Evolutionary conservation across 1,140 invertebrate genomes (phyloP), one percentile per base, ranked within the genome.

Genomic region (Hermatobates lingyangjiaoensis): DNA sequence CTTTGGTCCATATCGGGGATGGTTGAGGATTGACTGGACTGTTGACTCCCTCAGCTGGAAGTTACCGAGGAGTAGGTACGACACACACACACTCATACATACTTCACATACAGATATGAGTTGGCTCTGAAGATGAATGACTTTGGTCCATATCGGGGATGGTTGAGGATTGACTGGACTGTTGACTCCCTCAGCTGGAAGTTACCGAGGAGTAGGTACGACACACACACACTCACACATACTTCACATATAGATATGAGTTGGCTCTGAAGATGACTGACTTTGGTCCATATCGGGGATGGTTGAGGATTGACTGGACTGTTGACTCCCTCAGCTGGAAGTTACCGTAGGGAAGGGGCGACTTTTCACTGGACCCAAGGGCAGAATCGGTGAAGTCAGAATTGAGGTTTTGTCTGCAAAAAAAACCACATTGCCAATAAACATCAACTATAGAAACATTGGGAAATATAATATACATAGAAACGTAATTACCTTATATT

Each of bases 351-450:
- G 87, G 87, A 54, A 89, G 70, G 5, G 86, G 85, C 55, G 83
- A 86, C 66, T 91, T 89, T 61, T 90, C 87, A 21, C 83, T 83
- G 28, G 83, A 87, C 25, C 88, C 88, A 20, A 93, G 69, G 0
- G 89, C 90, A 34, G 86, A 90, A 63, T 93, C 89, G 45, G 88
- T 91, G 64, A 93, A 92, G 65, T 93, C 89, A 0, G 87, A 91
- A 67, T 93, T 94, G 27, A 93, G 69, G 65, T 94, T 94, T 77
- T 94, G 90, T 60, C 89, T 86, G 68, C 15, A 68, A 68, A 27
- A n/a, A 50, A 50, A 50, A 39, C 12, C 7, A 34, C 7, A 34
- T 34, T 34, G n/a, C 7, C n/a, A 7, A 10, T 34, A 34, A 34
- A 34, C 30, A 7, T 34, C 30, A 34, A n/a, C n/a, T n/a, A n/a